A percentile compares a stretch with the other conserved stretches of the same genome.
These are phyloP conservation scores for Stichodactyla helianthus DNA, from an alignment of 64 coral and sea anemone species.

Conservation along the genomic window DNA sequence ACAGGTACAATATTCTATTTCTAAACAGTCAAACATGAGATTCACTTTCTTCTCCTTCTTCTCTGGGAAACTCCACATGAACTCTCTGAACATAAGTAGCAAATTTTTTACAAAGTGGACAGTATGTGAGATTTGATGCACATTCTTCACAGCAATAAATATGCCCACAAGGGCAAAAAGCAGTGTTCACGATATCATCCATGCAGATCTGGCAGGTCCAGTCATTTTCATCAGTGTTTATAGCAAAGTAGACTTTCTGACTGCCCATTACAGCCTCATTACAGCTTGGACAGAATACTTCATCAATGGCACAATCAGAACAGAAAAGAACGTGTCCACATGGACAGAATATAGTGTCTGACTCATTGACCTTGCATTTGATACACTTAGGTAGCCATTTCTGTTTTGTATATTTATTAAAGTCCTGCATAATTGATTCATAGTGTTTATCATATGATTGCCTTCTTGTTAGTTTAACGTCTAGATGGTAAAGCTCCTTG, in stretches of 20 bases:
- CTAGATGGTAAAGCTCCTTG: conserved; percentile 86
- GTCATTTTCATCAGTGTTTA: conserved; percentile 68
- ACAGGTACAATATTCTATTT: too few relatives aligned
- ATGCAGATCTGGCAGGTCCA: conserved; percentile 97
- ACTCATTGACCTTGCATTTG: conserved; percentile 60
- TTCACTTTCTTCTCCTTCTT: not conserved
- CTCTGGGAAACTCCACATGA: conserved; percentile 65
- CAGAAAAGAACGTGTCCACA: conserved; percentile 88
- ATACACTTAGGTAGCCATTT: conserved; percentile 74
- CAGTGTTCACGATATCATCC: conserved; percentile 87
- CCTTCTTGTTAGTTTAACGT: conserved; percentile 87
- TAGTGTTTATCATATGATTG: conserved; percentile 94
- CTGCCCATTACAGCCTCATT: conserved; percentile 49
- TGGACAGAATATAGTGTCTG: conserved; percentile 76
- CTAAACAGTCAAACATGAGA: not conserved
- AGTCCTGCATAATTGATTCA: conserved; percentile 32
- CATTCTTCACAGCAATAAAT: conserved; percentile 72
- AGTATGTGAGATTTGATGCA: conserved; percentile 76
- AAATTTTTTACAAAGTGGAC: conserved; percentile 91
- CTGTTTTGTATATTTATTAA: conserved; percentile 34
- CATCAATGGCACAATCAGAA: conserved; percentile 53
- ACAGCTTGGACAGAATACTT: conserved; percentile 62
- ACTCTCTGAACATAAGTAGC: conserved; percentile 87
- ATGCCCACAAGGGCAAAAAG: conserved; percentile 93
- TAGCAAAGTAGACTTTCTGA: conserved; percentile 81